Evolutionary conservation across 2,113 vertebrate genomes (phyloP), one percentile per base, ranked within the genome.

Genomic region (Nanorana parkeri): DNA sequence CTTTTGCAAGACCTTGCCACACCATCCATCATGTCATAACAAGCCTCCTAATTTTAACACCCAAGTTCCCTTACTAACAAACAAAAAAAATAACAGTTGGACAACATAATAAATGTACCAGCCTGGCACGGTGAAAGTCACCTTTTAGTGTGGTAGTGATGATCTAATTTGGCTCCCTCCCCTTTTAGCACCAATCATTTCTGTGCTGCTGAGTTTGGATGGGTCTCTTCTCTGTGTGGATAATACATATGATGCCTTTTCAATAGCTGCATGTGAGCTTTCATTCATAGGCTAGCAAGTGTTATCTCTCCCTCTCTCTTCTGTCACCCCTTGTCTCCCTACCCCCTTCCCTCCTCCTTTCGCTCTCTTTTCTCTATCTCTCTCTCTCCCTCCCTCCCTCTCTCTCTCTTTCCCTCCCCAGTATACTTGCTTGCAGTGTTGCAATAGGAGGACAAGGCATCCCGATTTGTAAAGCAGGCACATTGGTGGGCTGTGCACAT

Each of bases 401-500:
- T 32, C 28, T 80, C 56, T 41, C 51, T 61, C 55, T 69, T 36
- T 61, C 29, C 83, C 63, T 71, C 69, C 77, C 60, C 83, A 66
- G 68, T 72, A 72, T 74, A 73, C 67, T 73, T 77, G 71, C 80
- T 82, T 83, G 63, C 80, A 83, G 80, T 83, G 72, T 83, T 83
- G 71, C 80, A 83, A 83, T 83, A 83, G 80, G 80, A 83, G 47
- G 54, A 83, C 71, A 28, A 83, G 80, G 80, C 80, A 54, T 68
- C 72, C 72, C 28, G 63, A 83, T 83, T 83, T 83, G 71, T 83
- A 83, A 83, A 83, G 80, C 72, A 76, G 80, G 80, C 80, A 83
- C 80, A 83, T 83, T 83, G 64, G 71, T 83, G 80, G 80, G 80
- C 72, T 83, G 80, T 83, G 80, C 80, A 83, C 80, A 83, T 83